phyloP scores from a whole-genome alignment of 2,113 vertebrate species.

The Pristiophorus japonicus region DNA sequence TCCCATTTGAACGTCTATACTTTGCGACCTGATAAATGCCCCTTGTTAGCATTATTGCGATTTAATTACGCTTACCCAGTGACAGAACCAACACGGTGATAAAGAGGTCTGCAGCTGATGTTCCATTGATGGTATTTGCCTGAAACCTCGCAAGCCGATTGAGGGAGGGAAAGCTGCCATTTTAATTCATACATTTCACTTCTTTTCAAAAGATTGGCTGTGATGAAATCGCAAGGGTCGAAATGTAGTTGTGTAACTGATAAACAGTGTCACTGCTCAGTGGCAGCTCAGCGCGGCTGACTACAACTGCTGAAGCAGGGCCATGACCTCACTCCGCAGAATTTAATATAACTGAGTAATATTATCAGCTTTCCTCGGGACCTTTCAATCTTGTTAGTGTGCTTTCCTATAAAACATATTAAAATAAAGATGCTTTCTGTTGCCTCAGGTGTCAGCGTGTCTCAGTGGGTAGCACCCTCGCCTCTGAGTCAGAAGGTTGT shows the following conservation, averaged over 20 bases:
- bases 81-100: background rate
- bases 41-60: background rate
- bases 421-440: background rate
- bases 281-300: background rate
- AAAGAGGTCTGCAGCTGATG: background rate
- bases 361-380: background rate
- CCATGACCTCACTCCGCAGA: background rate
- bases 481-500: too few relatives aligned
- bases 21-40: background rate
- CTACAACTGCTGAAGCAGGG: background rate
- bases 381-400: constrained; percentile 11
- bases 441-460: background rate
- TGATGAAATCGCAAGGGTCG: background rate
- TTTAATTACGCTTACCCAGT: background rate
- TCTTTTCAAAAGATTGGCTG: background rate
- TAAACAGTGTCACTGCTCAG: background rate
- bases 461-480: too few relatives aligned
- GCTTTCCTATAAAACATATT: constrained; percentile 11
- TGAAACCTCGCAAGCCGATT: background rate
- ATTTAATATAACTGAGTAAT: constrained; percentile 21
- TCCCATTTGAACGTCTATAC: background rate
- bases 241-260: background rate
- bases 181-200: constrained; percentile 21
- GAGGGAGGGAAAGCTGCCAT: background rate
- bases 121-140: constrained; percentile 16